phyloP scores from a whole-genome alignment of 2,888 invertebrate genomes.

The Cheiracanthium punctorium region DNA sequence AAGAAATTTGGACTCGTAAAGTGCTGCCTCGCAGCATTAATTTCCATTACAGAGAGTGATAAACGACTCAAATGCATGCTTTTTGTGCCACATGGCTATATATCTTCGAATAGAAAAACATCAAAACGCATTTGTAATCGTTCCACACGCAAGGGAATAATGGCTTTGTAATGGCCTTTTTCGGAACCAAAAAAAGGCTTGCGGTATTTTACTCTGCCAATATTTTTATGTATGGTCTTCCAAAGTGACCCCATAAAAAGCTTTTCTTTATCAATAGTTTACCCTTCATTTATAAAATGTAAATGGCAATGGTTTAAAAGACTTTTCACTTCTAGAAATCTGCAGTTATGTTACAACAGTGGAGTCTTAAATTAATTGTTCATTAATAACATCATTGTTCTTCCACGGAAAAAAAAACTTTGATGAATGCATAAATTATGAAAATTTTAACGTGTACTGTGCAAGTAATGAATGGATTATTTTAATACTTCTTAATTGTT shows the following conservation, averaged over 20 bases:
- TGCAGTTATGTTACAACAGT: no score
- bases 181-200: neutral
- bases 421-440: no score
- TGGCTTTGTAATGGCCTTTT: constrained; percentile 23
- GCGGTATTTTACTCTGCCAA: neutral
- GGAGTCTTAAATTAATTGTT: no score
- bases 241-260: neutral
- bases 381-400: no score
- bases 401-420: no score
- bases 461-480: no score
- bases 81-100: neutral
- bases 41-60: neutral
- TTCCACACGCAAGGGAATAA: neutral
- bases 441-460: no score
- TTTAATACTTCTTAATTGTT: no score
- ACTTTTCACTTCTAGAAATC: no score
- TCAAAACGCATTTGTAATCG: constrained; percentile 8
- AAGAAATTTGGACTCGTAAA: neutral
- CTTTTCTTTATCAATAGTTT: neutral
- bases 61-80: neutral
- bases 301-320: no score
- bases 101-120: constrained; percentile 4
- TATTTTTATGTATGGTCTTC: neutral
- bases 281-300: no score
- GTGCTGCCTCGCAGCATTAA: neutral